Conservation (phyloP, 2,113 vertebrate species). For the Halcyon malimbica region DNA sequence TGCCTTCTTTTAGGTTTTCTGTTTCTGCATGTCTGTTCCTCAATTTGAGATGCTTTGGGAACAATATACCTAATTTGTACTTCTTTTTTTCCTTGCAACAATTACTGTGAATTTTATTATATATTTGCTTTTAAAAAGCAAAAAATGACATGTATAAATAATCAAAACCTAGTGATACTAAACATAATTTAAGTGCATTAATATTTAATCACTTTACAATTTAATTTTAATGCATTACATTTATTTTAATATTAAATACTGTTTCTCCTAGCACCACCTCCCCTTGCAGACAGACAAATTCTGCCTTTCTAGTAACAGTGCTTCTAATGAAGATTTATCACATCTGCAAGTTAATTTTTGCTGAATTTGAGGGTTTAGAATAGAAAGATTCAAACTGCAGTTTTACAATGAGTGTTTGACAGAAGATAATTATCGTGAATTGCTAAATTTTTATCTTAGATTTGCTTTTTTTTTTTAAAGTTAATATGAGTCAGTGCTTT, state of each 20-base stretch:
- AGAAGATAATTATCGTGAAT: neutral
- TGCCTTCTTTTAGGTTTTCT: neutral
- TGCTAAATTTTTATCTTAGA: neutral
- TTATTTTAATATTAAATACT: neutral
- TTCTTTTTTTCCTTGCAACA: neutral
- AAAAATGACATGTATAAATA: neutral
- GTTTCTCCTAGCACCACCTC: neutral
- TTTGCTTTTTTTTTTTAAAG: neutral
- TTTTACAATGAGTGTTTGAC: neutral
- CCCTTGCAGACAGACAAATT: fast-evolving
- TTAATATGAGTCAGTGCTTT: neutral
- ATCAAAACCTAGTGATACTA: neutral
- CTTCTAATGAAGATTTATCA: neutral
- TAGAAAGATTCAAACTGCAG: neutral
- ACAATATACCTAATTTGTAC: neutral
- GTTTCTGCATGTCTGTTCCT: neutral
- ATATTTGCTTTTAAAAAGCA: neutral
- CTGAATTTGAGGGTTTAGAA: neutral
- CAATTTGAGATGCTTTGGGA: neutral
- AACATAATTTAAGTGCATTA: neutral
- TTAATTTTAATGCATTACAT: neutral
- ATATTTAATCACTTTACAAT: neutral
- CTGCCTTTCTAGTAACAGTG: neutral
- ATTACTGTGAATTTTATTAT: neutral
- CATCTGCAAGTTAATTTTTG: neutral